Evolutionary conservation across 2,888 invertebrate species (phyloP).

Genomic region (Iphiclides podalirius): DNA sequence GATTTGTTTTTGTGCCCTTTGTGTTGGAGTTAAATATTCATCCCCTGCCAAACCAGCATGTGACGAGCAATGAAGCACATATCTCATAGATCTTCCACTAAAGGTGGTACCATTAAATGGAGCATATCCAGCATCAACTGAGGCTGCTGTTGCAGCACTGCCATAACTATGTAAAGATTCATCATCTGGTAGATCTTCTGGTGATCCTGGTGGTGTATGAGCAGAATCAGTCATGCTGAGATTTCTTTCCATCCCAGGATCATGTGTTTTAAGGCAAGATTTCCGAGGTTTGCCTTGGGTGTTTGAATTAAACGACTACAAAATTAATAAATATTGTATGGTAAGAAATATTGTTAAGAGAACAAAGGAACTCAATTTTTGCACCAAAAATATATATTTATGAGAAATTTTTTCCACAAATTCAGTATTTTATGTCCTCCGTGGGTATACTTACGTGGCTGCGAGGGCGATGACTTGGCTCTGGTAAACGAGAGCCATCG

Average conservation of each 20-base stretch:
- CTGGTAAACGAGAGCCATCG: constrained; percentile 67
- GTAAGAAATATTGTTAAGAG: too few species aligned
- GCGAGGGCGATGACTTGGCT: constrained; percentile 75
- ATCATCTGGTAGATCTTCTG: constrained; percentile 84
- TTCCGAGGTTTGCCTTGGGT: constrained; percentile 59
- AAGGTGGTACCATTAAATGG: constrained; percentile 87
- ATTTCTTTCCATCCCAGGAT: constrained; percentile 55
- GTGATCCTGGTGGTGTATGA: constrained; percentile 82
- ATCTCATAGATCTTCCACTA: constrained; percentile 85
- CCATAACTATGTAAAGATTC: constrained; percentile 90
- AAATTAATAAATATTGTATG: too few species aligned
- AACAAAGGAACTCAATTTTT: too few species aligned
- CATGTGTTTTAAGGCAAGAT: constrained; percentile 60
- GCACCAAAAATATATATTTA: too few species aligned
- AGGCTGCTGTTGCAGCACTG: constrained; percentile 88
- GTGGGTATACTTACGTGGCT: constrained; percentile 75
- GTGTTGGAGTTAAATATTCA: constrained; percentile 93
- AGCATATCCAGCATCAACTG: constrained; percentile 90
- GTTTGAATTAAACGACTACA: constrained; percentile 72
- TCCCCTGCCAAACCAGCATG: constrained; percentile 88
- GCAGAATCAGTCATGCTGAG: constrained; percentile 71
- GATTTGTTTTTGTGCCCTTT: constrained; percentile 90
- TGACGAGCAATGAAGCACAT: constrained; percentile 91
- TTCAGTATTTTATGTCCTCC: not conserved
- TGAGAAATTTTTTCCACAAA: too few species aligned